phyloP scores from a whole-genome alignment of 2,797 vertebrate genomes.

The Lacerta viridis region DNA sequence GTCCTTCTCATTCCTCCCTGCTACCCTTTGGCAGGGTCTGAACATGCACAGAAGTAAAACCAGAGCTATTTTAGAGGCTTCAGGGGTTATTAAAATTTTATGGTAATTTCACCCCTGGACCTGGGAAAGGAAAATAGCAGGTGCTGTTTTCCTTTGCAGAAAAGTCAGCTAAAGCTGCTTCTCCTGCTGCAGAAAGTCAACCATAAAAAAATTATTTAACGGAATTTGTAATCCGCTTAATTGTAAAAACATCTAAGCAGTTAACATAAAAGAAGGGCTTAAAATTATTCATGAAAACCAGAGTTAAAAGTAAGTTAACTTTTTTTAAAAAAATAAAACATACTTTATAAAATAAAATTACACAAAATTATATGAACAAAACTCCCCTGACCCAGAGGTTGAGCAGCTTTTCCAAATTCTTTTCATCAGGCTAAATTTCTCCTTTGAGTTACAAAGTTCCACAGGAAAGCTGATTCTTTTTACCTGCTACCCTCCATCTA shows the following conservation, averaged over 20 bases:
- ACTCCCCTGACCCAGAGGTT: neutral
- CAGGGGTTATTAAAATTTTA: constrained; percentile 34
- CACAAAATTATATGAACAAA: neutral
- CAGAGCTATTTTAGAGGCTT: constrained; percentile 17
- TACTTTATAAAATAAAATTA: too few species aligned
- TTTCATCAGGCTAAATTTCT: neutral
- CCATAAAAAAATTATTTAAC: neutral
- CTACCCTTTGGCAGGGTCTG: neutral
- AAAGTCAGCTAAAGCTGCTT: neutral
- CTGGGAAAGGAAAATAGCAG: neutral
- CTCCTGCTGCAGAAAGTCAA: neutral
- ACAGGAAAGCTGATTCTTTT: too few species aligned
- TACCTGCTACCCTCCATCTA: too few species aligned
- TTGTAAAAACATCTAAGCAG: too few species aligned
- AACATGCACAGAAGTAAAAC: constrained; percentile 27
- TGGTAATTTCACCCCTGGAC: neutral
- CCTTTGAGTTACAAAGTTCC: neutral
- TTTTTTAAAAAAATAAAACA: too few species aligned
- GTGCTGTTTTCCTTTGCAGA: neutral
- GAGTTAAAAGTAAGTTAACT: too few species aligned
- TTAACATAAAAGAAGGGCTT: too few species aligned
- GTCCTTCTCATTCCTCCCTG: constrained; percentile 27
- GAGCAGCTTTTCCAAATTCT: neutral
- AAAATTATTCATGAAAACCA: too few species aligned
- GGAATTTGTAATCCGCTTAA: too few species aligned